Percentiles rank a stretch among this genome's conserved stretches.
Conservation (phyloP, 2,888 invertebrate genomes). For the Beris chalybata region DNA sequence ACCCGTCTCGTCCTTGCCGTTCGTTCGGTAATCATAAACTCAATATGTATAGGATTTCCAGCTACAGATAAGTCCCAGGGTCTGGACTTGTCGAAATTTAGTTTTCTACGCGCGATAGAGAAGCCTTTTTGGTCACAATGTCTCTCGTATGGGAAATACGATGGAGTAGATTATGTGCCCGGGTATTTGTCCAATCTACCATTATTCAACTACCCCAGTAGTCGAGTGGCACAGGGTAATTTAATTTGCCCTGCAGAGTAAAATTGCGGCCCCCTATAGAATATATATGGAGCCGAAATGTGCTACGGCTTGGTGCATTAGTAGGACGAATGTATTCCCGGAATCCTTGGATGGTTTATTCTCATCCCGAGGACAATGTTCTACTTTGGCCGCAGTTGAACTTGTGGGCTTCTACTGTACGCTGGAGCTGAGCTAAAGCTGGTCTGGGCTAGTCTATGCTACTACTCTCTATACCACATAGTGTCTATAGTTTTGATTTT, state of each 20-base stretch:
- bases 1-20: background rate
- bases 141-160: no score
- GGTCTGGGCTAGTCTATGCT: no score
- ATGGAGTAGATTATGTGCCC: no score
- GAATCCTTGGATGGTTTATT: conserved; percentile 12
- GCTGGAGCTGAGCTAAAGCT: no score
- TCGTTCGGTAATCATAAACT: background rate
- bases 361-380: conserved; percentile 18
- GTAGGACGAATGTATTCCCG: background rate
- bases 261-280: background rate
- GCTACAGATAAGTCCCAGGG: no score
- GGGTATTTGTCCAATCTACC: no score
- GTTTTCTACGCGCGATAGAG: no score
- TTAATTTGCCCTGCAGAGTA: conserved; percentile 13
- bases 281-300: background rate
- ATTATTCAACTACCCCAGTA: background rate
- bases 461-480: background rate
- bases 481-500: conserved; percentile 38
- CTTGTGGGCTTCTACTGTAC: background rate
- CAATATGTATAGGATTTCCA: background rate
- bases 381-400: conserved; percentile 12
- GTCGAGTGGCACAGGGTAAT: conserved; percentile 9
- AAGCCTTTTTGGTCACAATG: no score
- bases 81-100: no score
- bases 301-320: no score